Evolutionary conservation across 92 coral and sea anemone species (phyloP).

Genomic region (Phenganax marumi): DNA sequence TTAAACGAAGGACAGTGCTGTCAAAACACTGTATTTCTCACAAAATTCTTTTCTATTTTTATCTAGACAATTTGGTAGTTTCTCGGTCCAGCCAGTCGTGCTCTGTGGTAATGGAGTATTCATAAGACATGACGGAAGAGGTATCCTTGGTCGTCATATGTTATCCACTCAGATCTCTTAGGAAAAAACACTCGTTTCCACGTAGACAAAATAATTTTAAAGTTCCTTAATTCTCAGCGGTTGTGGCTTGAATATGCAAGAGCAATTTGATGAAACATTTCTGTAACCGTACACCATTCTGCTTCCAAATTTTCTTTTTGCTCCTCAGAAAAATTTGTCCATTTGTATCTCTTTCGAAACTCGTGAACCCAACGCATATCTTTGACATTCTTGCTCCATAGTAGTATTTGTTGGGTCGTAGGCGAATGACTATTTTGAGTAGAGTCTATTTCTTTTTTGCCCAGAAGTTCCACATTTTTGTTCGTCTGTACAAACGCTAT

Average conservation of each 20-base stretch:
- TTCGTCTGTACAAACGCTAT: conserved; percentile 14
- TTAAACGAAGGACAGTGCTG: neutral
- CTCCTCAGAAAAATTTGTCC: neutral
- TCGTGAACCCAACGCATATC: conserved; percentile 2
- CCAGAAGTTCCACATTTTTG: neutral
- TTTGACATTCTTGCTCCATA: too few species aligned
- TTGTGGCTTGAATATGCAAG: conserved; percentile 17
- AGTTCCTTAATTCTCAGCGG: neutral
- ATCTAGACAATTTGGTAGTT: conserved; percentile 27
- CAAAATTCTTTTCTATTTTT: neutral
- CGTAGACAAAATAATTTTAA: neutral
- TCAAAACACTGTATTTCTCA: neutral
- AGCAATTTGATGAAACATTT: conserved; percentile 25
- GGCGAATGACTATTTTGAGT: neutral
- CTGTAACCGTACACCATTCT: conserved; percentile 23
- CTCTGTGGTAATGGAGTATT: too few species aligned
- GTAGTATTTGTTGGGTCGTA: neutral
- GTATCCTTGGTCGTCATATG: too few species aligned
- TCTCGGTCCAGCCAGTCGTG: conserved; percentile 3
- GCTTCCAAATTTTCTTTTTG: neutral
- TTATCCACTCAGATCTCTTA: too few species aligned
- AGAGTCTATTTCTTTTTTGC: conserved; percentile 2
- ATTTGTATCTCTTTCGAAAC: conserved; percentile 19
- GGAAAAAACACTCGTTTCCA: neutral
- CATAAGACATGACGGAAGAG: too few species aligned